Evolutionary conservation across 1,140 invertebrate genomes (phyloP).

Genomic region (Maniola jurtina): DNA sequence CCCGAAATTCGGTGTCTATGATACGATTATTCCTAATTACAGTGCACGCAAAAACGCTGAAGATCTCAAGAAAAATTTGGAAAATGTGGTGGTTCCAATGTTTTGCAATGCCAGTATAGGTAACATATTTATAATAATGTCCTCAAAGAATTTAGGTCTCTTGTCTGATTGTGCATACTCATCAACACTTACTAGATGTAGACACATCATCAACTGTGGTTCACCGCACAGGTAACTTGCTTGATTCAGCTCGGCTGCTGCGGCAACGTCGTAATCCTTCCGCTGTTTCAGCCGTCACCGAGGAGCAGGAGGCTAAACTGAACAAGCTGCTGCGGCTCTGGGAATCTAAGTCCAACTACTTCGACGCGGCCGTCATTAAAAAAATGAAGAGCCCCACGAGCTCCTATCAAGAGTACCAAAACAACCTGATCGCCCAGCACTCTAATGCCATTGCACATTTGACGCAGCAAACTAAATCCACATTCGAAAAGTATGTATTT

Average conservation of each 20-base stretch:
- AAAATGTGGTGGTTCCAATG: slow-evolving; percentile 96
- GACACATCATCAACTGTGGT: slow-evolving; percentile 64
- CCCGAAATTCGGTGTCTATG: slow-evolving; percentile 69
- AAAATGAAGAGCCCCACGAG: slow-evolving; percentile 88
- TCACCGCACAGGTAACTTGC: slow-evolving; percentile 72
- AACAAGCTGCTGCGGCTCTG: slow-evolving; percentile 95
- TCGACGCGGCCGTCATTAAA: slow-evolving; percentile 90
- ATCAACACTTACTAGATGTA: slow-evolving; percentile 62
- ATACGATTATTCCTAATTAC: slow-evolving; percentile 79
- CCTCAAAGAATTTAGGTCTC: slow-evolving; percentile 69
- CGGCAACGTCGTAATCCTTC: slow-evolving; percentile 64
- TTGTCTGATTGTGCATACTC: slow-evolving; percentile 69
- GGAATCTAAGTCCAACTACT: slow-evolving; percentile 98
- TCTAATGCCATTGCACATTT: slow-evolving; percentile 87
- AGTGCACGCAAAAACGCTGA: slow-evolving; percentile 96
- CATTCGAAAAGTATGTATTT: slow-evolving; percentile 84
- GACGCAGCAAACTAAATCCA: slow-evolving; percentile 85
- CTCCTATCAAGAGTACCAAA: slow-evolving; percentile 92
- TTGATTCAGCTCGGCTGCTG: slow-evolving; percentile 53
- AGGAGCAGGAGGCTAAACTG: slow-evolving; percentile 93
- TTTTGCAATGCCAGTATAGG: slow-evolving; percentile 93
- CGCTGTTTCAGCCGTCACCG: slow-evolving; percentile 84
- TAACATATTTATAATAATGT: slow-evolving; percentile 79
- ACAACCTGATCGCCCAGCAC: slow-evolving; percentile 88
- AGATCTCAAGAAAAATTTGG: slow-evolving; percentile 93